These are phyloP conservation scores for Chymomyza amoena DNA, from an alignment of 2,888 invertebrate genomes.

Conservation along the genomic window DNA sequence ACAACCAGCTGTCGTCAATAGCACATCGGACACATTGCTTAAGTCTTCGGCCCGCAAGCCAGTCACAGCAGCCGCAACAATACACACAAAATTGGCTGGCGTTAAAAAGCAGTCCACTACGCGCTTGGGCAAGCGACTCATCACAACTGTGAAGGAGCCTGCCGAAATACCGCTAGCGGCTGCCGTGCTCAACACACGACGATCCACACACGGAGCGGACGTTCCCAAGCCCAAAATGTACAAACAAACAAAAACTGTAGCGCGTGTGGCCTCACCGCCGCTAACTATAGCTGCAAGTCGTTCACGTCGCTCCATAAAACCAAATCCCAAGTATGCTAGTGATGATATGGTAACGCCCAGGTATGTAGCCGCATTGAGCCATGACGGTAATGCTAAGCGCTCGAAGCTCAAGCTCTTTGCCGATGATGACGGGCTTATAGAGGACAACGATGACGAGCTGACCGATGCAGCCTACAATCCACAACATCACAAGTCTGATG, in stretches of 20 bases:
- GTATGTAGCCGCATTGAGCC: conserved; percentile 48
- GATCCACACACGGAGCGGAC: conserved; percentile 6
- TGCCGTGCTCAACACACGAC: conserved; percentile 13
- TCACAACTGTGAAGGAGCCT: neutral
- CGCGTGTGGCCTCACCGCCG: conserved; percentile 39
- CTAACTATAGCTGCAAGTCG: conserved; percentile 76
- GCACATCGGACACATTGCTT: no score
- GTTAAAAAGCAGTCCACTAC: neutral
- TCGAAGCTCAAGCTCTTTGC: conserved; percentile 48
- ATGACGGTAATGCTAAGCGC: conserved; percentile 10
- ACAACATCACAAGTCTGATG: conserved; percentile 57
- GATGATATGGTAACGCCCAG: conserved; percentile 76
- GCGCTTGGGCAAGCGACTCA: conserved; percentile 18
- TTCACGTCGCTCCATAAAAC: conserved; percentile 77
- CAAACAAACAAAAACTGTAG: conserved; percentile 40
- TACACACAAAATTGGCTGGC: neutral
- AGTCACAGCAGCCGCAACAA: conserved; percentile 5
- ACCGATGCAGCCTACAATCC: conserved; percentile 58
- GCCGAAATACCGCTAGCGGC: neutral
- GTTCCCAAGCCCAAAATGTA: conserved; percentile 44
- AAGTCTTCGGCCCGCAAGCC: neutral
- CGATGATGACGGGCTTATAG: conserved; percentile 42
- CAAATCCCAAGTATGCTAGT: conserved; percentile 78
- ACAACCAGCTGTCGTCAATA: no score
- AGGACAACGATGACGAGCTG: conserved; percentile 57